Base-by-base conservation (phyloP, 2,888 invertebrate species). In the Azorinus chamasolen region DNA sequence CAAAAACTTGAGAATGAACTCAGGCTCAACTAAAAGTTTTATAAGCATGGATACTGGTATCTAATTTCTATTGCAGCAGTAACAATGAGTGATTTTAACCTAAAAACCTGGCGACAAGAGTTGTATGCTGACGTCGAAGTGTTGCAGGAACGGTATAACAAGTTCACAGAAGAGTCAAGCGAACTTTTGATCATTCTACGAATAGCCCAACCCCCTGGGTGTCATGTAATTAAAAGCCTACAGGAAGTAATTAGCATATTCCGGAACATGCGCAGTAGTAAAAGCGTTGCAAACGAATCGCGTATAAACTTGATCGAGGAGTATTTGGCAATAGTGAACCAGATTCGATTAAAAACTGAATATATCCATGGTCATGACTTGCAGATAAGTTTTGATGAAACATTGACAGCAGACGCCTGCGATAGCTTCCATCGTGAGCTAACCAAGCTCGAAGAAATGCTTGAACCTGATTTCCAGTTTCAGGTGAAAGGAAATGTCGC, bases 301-400 rank as follows among this genome's bases (percentile, higher is more conserved):
- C 70, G 82, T n/a, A 72, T 65, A 20, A 84, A 83, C 48, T 53
- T 86, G 6, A 50, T 87, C 18, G 66, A 78, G 24, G 85, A 86
- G 68, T 87, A 79, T 71, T 57, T 85, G 24, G 65, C 82, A 24
- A 84, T 85, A 22, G 82, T 87, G 2, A 85, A 84, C 54, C 62
- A 71, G 18, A 71, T 86, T 14, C 83, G 86, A 4, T 50, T 85
- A 45, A 68, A 72, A 50, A 66, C 76, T 2, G 70, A 69, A n/a
- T 64, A 83, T 4, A 73, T 86, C 6, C 64, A 66, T 25, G 58
- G 71, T 14, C 65, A 83, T 18, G 58, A 62, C n/a, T 53, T 68
- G n/a, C 32, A 50, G 24, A 37, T 70, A 24, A 48, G 74, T 1
- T 75, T 68, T 55, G 78, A 81, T 27, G 61, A 76, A 1, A 61